Base-by-base conservation (phyloP, 2,888 invertebrate species). In the Caprella mutica region DNA sequence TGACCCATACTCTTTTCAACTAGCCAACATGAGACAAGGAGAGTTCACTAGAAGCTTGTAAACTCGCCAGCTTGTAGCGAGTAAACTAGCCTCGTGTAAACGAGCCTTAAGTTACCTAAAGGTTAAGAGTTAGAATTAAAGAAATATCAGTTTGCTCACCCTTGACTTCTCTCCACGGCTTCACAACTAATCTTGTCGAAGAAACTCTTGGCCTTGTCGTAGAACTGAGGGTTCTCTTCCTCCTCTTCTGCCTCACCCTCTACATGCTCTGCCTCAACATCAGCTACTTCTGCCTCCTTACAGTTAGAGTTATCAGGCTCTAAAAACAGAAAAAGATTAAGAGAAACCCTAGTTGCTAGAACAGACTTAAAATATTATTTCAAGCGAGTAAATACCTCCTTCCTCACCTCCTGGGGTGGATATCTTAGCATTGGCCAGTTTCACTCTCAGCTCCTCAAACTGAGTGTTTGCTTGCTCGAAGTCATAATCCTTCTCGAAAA, bases 151-250 rank as follows among this genome's bases (percentile, higher is more conserved):
- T 17, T 3, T 2, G 1, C 8, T 70, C 68, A 80, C 80, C 81
- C 80, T 74, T 81, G 79, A 72, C 75, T 83, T 75, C 92, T 83
- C 74, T 94, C 94, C 38, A 90, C 85, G 62, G 97, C 91, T 73
- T 98, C 97, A 73, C 98, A 98, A 68, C 94, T 96, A 71, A 98
- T 98, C 74, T 88, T 92, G 75, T 99, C 98, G 74, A 98, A 98
- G 82, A 98, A 99, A 66, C 96, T 96, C 76, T 92, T 93, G 68
- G 82, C 81, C 77, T 94, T 96, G 75, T 97, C 92, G 72, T 98
- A 98, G 71, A 81, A 88, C 61, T 81, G 81, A 67, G 80, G 78
- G 59, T 89, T 88, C 75, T 88, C 88, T 69, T 88, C 87, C 62
- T 78, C 79, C 69, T 83, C 83, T 46, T 79, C 81, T 68, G 29